Conservation (phyloP, 2,888 invertebrate genomes). For the Euzetes globulus region DNA sequence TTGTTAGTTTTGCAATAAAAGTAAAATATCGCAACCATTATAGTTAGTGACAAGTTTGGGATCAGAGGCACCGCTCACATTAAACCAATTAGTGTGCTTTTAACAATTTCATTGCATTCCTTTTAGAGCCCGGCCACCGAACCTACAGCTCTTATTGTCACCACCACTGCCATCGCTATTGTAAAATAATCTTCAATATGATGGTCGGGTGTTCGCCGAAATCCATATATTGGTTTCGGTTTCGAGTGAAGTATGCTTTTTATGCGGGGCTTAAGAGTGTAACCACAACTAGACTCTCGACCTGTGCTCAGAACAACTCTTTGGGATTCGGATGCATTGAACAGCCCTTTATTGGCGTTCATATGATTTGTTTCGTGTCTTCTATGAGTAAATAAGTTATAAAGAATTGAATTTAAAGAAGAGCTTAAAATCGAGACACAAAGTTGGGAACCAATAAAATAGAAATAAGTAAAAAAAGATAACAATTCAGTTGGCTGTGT, state of each 20-base stretch:
- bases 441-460: too few species aligned
- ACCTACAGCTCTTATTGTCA: not conserved
- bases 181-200: slow-evolving; percentile 3
- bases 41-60: not conserved
- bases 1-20: slow-evolving; percentile 21
- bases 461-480: not conserved
- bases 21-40: not conserved
- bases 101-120: slow-evolving; percentile 19
- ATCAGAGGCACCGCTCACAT: slow-evolving; percentile 11
- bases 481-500: not conserved
- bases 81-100: slow-evolving; percentile 14
- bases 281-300: not conserved
- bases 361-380: not conserved
- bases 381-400: slow-evolving; percentile 3
- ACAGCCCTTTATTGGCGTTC: not conserved
- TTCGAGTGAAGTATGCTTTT: not conserved
- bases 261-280: not conserved
- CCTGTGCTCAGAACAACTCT: not conserved
- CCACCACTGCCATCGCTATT: not conserved
- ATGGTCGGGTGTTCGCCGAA: not conserved
- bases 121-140: slow-evolving; percentile 6
- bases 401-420: not conserved
- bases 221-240: not conserved
- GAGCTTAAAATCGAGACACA: not conserved
- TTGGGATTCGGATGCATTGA: not conserved